These are phyloP conservation scores for Polyploca ridens DNA, from an alignment of 2,888 invertebrate genomes.

Conservation along the genomic window DNA sequence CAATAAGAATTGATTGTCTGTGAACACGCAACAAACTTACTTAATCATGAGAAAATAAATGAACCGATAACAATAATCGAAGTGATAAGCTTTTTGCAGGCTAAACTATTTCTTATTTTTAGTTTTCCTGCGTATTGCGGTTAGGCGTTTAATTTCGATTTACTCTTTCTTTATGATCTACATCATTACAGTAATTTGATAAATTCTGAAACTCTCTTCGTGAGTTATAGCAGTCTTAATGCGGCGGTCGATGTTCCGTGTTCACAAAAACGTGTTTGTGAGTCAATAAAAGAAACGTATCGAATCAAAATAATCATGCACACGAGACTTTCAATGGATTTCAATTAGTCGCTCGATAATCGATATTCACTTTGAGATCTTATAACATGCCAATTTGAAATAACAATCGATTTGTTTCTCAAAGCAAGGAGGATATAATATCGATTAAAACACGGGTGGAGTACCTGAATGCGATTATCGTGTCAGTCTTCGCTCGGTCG, in stretches of 20 bases:
- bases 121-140: background rate
- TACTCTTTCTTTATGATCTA: background rate
- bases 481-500: conserved; percentile 57
- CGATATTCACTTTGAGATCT: conserved; percentile 21
- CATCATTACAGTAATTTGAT: background rate
- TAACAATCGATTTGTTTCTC: background rate
- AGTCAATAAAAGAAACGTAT: conserved; percentile 9
- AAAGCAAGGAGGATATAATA: conserved; percentile 2
- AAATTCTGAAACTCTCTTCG: background rate
- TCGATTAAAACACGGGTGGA: conserved; percentile 25
- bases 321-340: background rate
- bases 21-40: conserved; percentile 1
- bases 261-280: background rate
- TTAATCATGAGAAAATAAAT: background rate
- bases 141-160: background rate
- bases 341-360: conserved; percentile 12
- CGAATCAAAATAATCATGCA: conserved; percentile 15
- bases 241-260: background rate
- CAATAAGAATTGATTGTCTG: background rate
- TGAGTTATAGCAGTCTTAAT: background rate
- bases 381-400: conserved; percentile 27
- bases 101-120: background rate
- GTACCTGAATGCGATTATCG: conserved; percentile 50
- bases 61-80: background rate
- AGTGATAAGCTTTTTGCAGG: background rate